Base-by-base conservation (phyloP, 2,888 invertebrate genomes). In the Microdon myrmicae region DNA sequence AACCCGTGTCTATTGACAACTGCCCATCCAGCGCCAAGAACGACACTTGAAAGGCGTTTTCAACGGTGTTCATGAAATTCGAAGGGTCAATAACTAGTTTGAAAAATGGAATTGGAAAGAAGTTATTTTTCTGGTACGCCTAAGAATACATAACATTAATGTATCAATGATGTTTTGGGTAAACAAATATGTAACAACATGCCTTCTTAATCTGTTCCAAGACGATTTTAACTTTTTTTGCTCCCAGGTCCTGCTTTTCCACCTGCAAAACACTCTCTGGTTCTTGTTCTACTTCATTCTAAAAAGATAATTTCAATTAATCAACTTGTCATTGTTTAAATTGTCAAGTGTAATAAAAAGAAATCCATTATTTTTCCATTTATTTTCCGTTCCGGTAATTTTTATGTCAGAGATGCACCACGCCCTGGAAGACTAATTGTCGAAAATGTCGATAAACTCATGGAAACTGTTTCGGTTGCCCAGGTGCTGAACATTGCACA, bases 31-130 rank as follows among this genome's bases (percentile, higher is more conserved):
- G 78, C 3, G 83, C 74, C 35, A 86, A 77, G 75, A 86, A 86
- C 1, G 86, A 81, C 49, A 83, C 78, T 73, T 86, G 83, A 70
- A 86, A 81, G 66, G 84, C 82, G 73, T 86, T 86, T 70, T 86
- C 84, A 4, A 86, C 79, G 1, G 84, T 85, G 55, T 79, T 80
- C 59, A 83, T 81, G 73, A 84, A 86, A 69, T 81, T 79, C 1
- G 74, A 70, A 0, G 85, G 85, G 75, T 86, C 81, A 41, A 85
- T 75, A 28, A 86, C 80, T 16, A 85, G 76, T 61, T 82, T 75
- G 60, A 82, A 86, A 68, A 82, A 86, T n/a, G 82, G 81, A 31
- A 86, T 77, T 0, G 84, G 82, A 55, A 78, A 53, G 2, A 74
- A 70, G 17, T 75, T 68, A 53, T 81, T 79, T 2, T 73, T 73